phyloP scores from a whole-genome alignment of 1,140 invertebrate genomes.

The Stegodyphus mimosarum region DNA sequence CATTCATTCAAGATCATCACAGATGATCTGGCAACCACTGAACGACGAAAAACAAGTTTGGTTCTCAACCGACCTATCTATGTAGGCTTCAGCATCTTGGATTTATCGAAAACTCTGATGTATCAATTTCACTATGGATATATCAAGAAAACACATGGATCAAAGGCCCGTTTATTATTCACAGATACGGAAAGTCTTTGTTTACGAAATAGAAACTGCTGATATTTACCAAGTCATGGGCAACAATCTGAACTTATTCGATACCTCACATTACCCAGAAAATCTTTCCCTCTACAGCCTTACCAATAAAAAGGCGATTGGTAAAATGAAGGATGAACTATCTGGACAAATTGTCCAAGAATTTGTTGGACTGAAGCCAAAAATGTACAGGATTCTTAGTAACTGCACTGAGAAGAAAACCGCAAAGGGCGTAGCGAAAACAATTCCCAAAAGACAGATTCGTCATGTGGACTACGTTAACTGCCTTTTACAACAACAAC shows the following conservation, averaged over 20 bases:
- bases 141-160: constrained; percentile 65
- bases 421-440: no score
- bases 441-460: no score
- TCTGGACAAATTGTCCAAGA: no score
- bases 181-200: constrained; percentile 70
- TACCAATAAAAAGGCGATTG: constrained; percentile 23
- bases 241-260: constrained; percentile 32
- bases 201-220: constrained; percentile 66
- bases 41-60: constrained; percentile 61
- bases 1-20: neutral
- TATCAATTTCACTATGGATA: constrained; percentile 66
- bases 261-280: constrained; percentile 18
- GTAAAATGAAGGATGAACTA: constrained; percentile 43
- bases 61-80: constrained; percentile 63
- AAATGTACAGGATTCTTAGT: no score
- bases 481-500: no score
- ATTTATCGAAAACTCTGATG: constrained; percentile 64
- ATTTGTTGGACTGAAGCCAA: no score
- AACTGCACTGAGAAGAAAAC: no score
- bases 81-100: constrained; percentile 63
- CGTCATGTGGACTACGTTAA: no score
- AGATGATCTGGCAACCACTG: constrained; percentile 61
- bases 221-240: constrained; percentile 69
- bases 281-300: neutral
- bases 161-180: constrained; percentile 65